Evolutionary conservation across 2,113 vertebrate species (phyloP), one percentile per base, ranked within the genome.

Genomic region (Pelecanus crispus): DNA sequence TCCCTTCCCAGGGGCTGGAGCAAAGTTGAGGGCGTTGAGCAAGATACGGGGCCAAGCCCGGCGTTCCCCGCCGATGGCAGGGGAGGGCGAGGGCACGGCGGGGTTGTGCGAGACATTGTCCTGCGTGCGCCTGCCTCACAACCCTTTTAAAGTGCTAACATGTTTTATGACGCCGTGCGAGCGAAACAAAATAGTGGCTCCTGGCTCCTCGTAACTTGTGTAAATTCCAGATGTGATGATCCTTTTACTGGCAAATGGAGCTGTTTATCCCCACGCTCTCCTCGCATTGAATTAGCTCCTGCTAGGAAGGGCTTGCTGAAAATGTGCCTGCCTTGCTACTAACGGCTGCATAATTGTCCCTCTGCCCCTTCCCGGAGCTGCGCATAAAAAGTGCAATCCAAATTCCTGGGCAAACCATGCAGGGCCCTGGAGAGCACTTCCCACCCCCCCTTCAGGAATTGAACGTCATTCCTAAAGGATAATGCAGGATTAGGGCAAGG

Each of bases 201-300:
- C 88, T 91, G 93, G 65, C 94, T 98, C 82, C 88, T 90, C 31
- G 6, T 95, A 94, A 86, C 59, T 94, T 56, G 44, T 81, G 92
- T 90, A 83, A 94, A 94, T 97, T 97, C 95, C 93, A 96, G 96
- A 96, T 94, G 87, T 82, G 91, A 96, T n/a, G 52, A 88, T 73
- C 88, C 87, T 92, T 94, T 81, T 95, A 53, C 85, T 94, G 93
- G 96, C 40, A 93, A 94, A 75, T 6, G 34, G 62, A 92, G 65
- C 79, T 90, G 67, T 86, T 92, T 95, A 93, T 88, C 78, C 92
- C 68, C 1, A 2, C 1, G 9, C 86, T 90, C 67, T 61, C 62
- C 50, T 86, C 13, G 2, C 8, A 1, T 2, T 87, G 91, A 94
- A 93, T 95, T 88, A 92, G 91, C 71, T 95, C 67, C 90, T 72